These are phyloP conservation scores for Macrocentrus cingulum DNA, from an alignment of 1,140 invertebrate species.

Conservation along the genomic window DNA sequence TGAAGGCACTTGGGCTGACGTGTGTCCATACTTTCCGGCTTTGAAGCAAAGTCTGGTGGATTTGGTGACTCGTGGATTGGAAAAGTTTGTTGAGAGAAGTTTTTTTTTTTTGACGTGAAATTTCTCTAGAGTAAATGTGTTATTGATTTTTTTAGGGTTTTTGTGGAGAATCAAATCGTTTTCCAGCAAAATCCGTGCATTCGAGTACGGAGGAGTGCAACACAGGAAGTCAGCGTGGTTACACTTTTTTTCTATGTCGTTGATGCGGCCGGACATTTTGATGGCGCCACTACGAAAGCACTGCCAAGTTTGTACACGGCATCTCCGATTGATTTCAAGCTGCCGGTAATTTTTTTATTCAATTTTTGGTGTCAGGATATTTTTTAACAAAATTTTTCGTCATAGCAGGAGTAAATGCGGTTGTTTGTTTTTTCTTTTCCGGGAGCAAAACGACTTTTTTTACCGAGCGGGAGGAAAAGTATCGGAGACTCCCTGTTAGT, in stretches of 20 bases:
- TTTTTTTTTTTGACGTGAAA: too few species aligned
- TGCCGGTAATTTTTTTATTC: constrained; percentile 23
- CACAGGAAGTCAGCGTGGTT: constrained; percentile 34
- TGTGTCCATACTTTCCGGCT: constrained; percentile 39
- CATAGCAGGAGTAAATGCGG: background rate
- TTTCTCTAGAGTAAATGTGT: too few species aligned
- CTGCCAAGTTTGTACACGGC: constrained; percentile 44
- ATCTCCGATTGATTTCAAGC: constrained; percentile 14
- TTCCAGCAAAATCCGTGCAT: constrained; percentile 44
- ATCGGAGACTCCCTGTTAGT: too few species aligned
- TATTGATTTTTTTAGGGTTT: constrained; percentile 35
- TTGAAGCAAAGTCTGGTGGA: constrained; percentile 40
- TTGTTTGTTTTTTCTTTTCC: too few species aligned
- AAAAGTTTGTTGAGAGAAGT: constrained; percentile 41
- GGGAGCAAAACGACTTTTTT: too few species aligned
- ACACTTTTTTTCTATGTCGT: constrained; percentile 47
- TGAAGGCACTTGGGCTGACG: constrained; percentile 38
- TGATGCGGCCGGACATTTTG: constrained; percentile 46
- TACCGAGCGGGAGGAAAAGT: too few species aligned
- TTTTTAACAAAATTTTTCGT: constrained; percentile 1
- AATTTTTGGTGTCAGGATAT: constrained; percentile 1
- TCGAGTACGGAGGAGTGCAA: constrained; percentile 22
- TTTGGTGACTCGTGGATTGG: constrained; percentile 32
- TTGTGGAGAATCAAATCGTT: constrained; percentile 42
- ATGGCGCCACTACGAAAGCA: constrained; percentile 45